Evolutionary conservation across 2,888 invertebrate genomes (phyloP).

Genomic region (Xanthia togata): DNA sequence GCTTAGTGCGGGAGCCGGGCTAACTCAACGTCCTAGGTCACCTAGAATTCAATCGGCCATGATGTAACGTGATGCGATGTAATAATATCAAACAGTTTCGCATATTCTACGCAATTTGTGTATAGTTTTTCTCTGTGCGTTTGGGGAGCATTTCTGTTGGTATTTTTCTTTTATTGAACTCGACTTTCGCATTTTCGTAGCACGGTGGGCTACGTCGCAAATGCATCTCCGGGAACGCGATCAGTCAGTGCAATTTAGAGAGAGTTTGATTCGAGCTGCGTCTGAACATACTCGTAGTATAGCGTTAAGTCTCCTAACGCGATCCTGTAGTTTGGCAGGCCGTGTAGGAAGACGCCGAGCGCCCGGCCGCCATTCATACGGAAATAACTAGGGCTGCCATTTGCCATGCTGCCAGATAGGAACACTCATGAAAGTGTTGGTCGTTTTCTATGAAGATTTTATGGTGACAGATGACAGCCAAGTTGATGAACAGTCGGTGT

Average conservation of each 20-base stretch:
- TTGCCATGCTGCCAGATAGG: slow-evolving; percentile 24
- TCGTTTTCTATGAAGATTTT: slow-evolving; percentile 9
- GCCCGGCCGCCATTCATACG: slow-evolving; percentile 79
- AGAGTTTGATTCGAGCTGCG: slow-evolving; percentile 27
- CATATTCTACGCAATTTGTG: neutral
- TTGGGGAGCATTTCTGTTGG: neutral
- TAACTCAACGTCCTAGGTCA: neutral
- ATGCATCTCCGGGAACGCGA: slow-evolving; percentile 18
- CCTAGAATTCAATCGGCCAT: neutral
- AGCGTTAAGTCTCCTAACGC: slow-evolving; percentile 25
- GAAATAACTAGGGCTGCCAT: slow-evolving; percentile 75
- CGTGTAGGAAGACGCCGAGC: slow-evolving; percentile 75
- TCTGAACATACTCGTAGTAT: slow-evolving; percentile 41
- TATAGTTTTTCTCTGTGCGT: neutral
- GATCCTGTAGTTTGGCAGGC: slow-evolving; percentile 58
- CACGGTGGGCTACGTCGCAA: neutral
- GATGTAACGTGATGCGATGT: neutral
- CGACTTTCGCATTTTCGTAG: neutral
- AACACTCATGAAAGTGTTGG: slow-evolving; percentile 16
- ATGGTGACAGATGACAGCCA: neutral
- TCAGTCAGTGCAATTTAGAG: slow-evolving; percentile 34
- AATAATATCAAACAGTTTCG: neutral
- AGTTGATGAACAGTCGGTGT: no score
- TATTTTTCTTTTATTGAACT: neutral
- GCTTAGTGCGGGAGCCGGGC: slow-evolving; percentile 15